phyloP scores from a whole-genome alignment of 2,797 vertebrate species.

The Anguilla anguilla region DNA sequence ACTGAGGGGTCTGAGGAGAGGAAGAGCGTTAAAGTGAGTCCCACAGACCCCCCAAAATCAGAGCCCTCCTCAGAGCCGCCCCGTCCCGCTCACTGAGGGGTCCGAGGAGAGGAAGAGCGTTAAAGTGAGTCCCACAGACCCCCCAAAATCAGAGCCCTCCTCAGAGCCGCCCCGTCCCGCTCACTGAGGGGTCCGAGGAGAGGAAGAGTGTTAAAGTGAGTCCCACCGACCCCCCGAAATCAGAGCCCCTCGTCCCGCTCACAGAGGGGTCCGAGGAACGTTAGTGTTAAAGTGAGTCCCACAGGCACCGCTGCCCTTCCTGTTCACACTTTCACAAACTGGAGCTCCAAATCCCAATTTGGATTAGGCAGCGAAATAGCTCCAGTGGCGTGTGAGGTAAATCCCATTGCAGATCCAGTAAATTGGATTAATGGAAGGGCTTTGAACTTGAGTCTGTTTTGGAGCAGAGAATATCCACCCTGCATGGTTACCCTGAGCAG shows the following conservation, averaged over 20 bases:
- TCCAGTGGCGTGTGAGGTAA: neutral
- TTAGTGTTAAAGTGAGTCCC: too few species aligned
- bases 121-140: neutral
- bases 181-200: constrained; percentile 93
- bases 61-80: too few species aligned
- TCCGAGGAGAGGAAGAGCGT: neutral
- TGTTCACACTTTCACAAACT: neutral
- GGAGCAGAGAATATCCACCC: neutral
- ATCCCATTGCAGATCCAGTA: neutral
- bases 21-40: constrained; percentile 42
- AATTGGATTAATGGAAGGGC: neutral
- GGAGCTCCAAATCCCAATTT: constrained; percentile 5
- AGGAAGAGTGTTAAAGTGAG: constrained; percentile 56
- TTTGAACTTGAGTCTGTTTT: neutral
- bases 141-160: neutral
- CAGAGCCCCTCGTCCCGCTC: neutral
- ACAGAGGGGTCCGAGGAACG: neutral
- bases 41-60: too few species aligned
- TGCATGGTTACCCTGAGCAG: neutral
- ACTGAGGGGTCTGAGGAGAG: constrained; percentile 93
- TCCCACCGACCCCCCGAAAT: neutral
- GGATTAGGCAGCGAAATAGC: constrained; percentile 21
- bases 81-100: neutral
- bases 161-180: constrained; percentile 75
- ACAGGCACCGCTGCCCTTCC: too few species aligned